Conservation (phyloP, 2,888 invertebrate species). For the Drosophila neotestacea region DNA sequence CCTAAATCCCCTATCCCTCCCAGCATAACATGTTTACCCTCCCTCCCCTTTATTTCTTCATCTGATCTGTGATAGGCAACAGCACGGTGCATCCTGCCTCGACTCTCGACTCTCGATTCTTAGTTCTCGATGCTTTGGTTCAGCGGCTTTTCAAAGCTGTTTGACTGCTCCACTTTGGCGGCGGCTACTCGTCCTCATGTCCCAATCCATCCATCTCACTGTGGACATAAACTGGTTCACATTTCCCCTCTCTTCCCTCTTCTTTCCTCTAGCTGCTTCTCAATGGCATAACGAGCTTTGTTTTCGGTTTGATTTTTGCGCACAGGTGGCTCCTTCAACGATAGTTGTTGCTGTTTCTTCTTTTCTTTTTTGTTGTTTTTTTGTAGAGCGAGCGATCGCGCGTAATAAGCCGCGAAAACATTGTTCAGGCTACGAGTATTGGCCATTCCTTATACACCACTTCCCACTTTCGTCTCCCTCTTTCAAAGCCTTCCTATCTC, state of each 20-base stretch:
- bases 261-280: conserved; percentile 3
- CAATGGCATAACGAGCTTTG: conserved; percentile 72
- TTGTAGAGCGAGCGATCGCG: conserved; percentile 66
- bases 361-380: conserved; percentile 24
- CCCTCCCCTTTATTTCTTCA: background rate
- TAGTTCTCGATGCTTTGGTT: conserved; percentile 11
- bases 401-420: conserved; percentile 84
- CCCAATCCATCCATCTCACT: conserved; percentile 68
- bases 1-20: background rate
- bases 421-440: conserved; percentile 73
- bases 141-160: conserved; percentile 78
- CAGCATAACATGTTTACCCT: conserved; percentile 40
- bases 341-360: conserved; percentile 25
- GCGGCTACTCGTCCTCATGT: conserved; percentile 56
- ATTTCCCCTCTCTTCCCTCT: background rate
- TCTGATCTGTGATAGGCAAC: conserved; percentile 40
- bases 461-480: background rate
- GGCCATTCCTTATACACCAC: conserved; percentile 29
- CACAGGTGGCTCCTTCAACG: conserved; percentile 67
- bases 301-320: conserved; percentile 77
- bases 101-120: conserved; percentile 10
- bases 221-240: conserved; percentile 70
- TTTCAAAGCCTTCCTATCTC: background rate
- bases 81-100: conserved; percentile 48
- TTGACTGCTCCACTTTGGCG: conserved; percentile 80